Conservation (phyloP, 2,797 vertebrate species). For the Schizothorax lantsangensis region DNA sequence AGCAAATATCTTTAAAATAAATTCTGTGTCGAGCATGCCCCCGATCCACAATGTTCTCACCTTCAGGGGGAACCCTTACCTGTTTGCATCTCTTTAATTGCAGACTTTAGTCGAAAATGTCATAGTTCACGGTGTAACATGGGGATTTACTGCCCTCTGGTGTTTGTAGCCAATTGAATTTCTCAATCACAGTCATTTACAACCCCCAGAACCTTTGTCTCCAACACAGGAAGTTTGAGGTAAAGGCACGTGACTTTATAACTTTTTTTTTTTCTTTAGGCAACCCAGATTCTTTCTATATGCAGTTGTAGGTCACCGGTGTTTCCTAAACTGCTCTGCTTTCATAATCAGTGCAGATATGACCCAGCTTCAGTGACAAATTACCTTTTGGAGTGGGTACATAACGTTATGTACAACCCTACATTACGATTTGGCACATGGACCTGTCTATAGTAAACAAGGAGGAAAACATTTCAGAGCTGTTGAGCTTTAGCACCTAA, state of each 20-base stretch:
- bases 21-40: too few relatives aligned
- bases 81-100: too few relatives aligned
- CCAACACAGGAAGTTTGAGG: not conserved
- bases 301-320: not conserved
- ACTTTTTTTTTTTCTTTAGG: too few relatives aligned
- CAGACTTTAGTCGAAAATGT: not conserved
- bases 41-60: too few relatives aligned
- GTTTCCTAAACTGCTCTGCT: not conserved
- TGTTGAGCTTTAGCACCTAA: not conserved
- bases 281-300: not conserved
- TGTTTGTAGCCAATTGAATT: not conserved
- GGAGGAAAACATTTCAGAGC: not conserved
- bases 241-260: not conserved
- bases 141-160: not conserved
- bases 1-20: too few relatives aligned
- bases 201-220: not conserved
- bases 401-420: not conserved
- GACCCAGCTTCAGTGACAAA: not conserved
- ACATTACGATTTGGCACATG: too few relatives aligned
- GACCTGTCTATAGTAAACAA: not conserved
- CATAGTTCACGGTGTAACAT: too few relatives aligned
- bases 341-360: not conserved
- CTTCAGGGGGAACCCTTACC: too few relatives aligned
- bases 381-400: not conserved
- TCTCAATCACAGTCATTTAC: not conserved